phyloP scores from a whole-genome alignment of 2,797 vertebrate species.

The Buceros bicornis region DNA sequence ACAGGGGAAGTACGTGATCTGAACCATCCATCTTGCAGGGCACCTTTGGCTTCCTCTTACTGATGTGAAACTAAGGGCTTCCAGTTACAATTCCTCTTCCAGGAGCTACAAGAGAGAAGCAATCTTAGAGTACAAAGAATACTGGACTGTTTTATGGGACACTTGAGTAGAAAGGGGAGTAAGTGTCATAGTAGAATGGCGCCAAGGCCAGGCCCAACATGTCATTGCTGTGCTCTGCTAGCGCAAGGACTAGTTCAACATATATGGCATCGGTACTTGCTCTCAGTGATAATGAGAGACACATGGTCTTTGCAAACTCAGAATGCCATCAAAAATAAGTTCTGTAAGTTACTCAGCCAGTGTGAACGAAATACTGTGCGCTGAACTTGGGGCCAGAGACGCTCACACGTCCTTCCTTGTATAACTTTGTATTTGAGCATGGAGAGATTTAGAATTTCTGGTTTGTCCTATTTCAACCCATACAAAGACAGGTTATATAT shows the following conservation, averaged over 20 bases:
- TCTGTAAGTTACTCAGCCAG: not conserved
- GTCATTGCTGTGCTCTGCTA: not conserved
- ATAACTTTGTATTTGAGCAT: not conserved
- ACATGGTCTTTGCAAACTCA: not conserved
- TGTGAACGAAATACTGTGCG: not conserved
- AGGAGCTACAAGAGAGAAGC: not conserved
- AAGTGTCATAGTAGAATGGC: not conserved
- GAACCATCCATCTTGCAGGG: not conserved
- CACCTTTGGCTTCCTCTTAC: not conserved
- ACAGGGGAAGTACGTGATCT: not conserved
- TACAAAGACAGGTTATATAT: not conserved
- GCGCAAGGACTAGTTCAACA: not conserved
- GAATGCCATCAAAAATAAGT: not conserved
- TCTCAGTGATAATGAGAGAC: not conserved
- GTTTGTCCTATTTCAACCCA: not conserved
- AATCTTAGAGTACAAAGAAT: accelerated
- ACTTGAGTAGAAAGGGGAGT: not conserved
- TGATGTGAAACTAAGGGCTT: not conserved
- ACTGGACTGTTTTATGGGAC: not conserved
- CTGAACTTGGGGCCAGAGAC: not conserved
- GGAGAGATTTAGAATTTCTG: not conserved
- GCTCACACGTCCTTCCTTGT: not conserved
- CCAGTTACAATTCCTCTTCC: not conserved
- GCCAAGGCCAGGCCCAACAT: not conserved
- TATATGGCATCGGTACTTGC: not conserved